Base-by-base conservation (phyloP, 2,888 invertebrate genomes). In the Ligdia adustata region DNA sequence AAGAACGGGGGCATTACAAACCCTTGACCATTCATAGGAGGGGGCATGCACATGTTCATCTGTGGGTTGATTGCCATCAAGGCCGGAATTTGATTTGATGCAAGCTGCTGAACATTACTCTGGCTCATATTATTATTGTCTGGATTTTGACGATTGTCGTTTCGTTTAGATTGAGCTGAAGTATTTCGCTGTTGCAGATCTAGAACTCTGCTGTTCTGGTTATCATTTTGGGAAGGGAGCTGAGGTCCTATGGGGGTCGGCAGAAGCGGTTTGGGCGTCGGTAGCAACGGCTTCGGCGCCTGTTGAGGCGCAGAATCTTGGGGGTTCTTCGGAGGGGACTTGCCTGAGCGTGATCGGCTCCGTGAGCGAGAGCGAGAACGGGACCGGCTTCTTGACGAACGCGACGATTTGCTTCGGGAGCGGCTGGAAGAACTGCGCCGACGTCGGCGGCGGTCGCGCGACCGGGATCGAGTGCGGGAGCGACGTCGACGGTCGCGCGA, bases 341-440 rank as follows among this genome's bases (percentile, higher is more conserved):
- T 91, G 91, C 90, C 90, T 91, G 90, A 89, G 69, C 89, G 88
- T 65, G 84, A 88, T 60, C 81, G 83, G 80, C 82, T 82, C 64
- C 86, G 84, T 46, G 86, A 86, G 37, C 86, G 86, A 68, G 86
- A 85, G 41, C 86, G 82, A 49, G 83, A 83, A 47, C 85, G 86
- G 51, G 82, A 84, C 56, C 72, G 79, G 63, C 75, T 75, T 56
- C 77, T 74, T 24, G 81, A 87, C 11, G 90, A 88, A 58, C 78
- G 74, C 52, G 88, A 87, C 2, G 88, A 87, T 49, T 74, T 72
- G 80, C 84, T 85, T 58, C 86, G 77, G 7, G 87, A 88, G n/a
- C 88, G 86, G 47, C 82, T 73, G 38, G 87, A 84, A 6, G 84
- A 83, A 73, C 87, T 81, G 75, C 76, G 84, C 46, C 88, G 79